Percentiles rank a stretch among this genome's conserved stretches.
Evolutionary conservation across 64 coral and sea anemone genomes (phyloP).

Genomic region (Porites australiensis): DNA sequence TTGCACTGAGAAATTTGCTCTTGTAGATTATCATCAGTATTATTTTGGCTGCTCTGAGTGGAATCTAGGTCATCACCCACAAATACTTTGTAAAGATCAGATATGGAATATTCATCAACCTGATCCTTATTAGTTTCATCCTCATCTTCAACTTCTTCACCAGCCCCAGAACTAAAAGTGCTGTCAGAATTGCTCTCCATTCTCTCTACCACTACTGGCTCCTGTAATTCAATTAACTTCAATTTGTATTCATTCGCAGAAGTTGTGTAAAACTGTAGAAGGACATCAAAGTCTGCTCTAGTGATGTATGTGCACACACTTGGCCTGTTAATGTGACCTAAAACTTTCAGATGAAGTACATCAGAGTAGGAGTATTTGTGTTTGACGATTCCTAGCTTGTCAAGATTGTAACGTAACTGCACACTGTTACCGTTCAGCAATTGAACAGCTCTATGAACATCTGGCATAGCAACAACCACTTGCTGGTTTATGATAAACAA

Average conservation of each 20-base stretch:
- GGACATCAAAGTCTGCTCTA: slow-evolving; percentile 70
- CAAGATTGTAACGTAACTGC: slow-evolving; percentile 85
- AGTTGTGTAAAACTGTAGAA: slow-evolving; percentile 78
- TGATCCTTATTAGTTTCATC: not conserved
- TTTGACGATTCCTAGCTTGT: slow-evolving; percentile 81
- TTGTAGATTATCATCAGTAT: not conserved
- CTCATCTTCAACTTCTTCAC: not conserved
- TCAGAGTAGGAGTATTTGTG: slow-evolving; percentile 82
- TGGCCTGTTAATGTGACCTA: slow-evolving; percentile 83
- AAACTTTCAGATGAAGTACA: slow-evolving; percentile 77
- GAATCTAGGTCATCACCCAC: slow-evolving; percentile 27
- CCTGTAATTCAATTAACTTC: slow-evolving; percentile 75
- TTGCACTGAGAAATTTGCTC: not conserved
- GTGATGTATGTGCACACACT: slow-evolving; percentile 89
- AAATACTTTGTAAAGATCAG: slow-evolving; percentile 45
- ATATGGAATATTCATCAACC: not conserved
- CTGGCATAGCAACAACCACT: slow-evolving; percentile 86
- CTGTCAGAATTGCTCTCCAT: not conserved
- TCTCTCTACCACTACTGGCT: slow-evolving; percentile 40
- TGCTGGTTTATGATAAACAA: slow-evolving; percentile 73
- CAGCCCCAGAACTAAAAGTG: not conserved
- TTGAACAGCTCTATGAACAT: slow-evolving; percentile 89
- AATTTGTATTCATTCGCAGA: slow-evolving; percentile 58
- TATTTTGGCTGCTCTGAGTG: not conserved
- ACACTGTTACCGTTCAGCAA: slow-evolving; percentile 90